Percentiles rank a stretch among this genome's conserved stretches.
Conservation (phyloP, 2,113 vertebrate species). For the Trachemys scripta region DNA sequence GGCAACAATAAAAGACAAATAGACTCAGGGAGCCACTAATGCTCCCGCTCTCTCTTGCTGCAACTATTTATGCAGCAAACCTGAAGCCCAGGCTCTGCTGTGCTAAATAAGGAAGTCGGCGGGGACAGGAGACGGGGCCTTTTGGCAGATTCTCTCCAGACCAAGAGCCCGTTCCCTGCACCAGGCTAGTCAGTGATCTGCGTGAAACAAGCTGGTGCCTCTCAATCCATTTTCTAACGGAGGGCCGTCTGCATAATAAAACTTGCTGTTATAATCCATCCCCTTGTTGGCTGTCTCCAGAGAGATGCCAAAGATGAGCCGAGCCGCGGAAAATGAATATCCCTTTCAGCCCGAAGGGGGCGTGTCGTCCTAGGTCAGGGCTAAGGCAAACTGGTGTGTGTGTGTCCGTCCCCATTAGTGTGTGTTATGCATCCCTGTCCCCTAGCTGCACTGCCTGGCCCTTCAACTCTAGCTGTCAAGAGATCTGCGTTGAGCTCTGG, state of each 20-base stretch:
- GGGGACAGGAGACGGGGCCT: not conserved
- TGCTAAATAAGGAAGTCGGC: not conserved
- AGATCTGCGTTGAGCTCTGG: not conserved
- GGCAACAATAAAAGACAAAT: accelerated
- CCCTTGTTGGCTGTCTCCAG: not conserved
- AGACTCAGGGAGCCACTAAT: not conserved
- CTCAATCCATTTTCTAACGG: not conserved
- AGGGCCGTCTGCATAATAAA: not conserved
- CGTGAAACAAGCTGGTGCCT: not conserved
- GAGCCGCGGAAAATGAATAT: not conserved
- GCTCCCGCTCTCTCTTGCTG: accelerated
- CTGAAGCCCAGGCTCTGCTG: accelerated
- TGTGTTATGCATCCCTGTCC: not conserved
- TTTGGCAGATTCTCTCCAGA: not conserved
- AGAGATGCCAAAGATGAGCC: not conserved
- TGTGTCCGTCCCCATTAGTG: too few relatives aligned
- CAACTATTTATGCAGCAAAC: not conserved
- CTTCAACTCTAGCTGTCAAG: not conserved
- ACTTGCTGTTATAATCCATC: not conserved
- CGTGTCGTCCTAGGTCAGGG: not conserved
- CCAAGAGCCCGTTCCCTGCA: not conserved
- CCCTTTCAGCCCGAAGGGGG: not conserved
- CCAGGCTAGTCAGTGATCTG: not conserved
- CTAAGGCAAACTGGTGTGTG: not conserved
- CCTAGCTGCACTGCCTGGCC: not conserved